phyloP scores from a whole-genome alignment of 2,888 invertebrate genomes.

The Embidobia sp. region DNA sequence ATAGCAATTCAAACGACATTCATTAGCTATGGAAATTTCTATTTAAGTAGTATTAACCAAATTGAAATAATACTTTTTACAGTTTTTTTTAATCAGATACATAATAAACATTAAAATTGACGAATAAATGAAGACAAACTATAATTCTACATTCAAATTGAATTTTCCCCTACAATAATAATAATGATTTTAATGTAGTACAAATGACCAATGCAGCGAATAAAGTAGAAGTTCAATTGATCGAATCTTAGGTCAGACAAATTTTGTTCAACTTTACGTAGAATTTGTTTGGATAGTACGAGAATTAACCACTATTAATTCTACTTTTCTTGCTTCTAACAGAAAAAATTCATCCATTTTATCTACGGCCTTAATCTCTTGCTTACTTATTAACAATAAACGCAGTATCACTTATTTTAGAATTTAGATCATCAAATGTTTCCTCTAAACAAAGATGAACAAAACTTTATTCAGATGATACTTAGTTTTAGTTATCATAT shows the following conservation, averaged over 20 bases:
- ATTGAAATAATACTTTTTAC: no score
- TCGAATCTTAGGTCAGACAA: conserved; percentile 30
- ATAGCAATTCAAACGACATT: no score
- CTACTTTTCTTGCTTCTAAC: conserved; percentile 65
- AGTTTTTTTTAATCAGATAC: no score
- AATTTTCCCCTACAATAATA: no score
- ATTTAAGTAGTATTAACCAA: no score
- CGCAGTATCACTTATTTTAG: conserved; percentile 60
- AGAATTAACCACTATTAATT: conserved; percentile 33
- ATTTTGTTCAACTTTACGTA: conserved; percentile 28
- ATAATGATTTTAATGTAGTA: no score
- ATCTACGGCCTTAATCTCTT: conserved; percentile 80
- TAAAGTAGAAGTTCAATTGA: no score
- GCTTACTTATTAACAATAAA: conserved; percentile 70
- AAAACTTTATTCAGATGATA: background rate
- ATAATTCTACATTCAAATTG: no score
- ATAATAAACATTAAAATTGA: no score
- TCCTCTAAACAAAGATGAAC: conserved; percentile 1
- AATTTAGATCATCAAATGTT: conserved; percentile 30
- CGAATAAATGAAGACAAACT: no score
- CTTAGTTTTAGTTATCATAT: conserved; percentile 8
- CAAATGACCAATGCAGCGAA: no score
- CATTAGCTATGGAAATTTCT: no score
- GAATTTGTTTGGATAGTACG: conserved; percentile 23
- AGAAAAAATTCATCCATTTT: conserved; percentile 76